phyloP scores from a whole-genome alignment of 2,888 invertebrate genomes.

The Cantharis nigra region DNA sequence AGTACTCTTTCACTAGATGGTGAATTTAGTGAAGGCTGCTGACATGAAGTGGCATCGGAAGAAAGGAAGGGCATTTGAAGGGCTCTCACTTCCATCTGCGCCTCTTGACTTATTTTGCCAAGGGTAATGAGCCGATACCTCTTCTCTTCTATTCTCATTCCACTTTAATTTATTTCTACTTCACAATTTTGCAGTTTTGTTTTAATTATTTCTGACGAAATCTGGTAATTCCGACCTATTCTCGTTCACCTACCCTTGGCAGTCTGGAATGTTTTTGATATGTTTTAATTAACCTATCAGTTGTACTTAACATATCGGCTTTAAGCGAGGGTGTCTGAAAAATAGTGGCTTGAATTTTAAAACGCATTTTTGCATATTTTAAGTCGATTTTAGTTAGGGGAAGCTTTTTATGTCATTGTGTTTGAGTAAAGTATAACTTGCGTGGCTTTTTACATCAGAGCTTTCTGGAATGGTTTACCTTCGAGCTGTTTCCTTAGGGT shows the following conservation, averaged over 20 bases:
- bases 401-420: not conserved
- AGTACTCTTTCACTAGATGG: not conserved
- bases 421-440: not conserved
- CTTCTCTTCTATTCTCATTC: conserved; percentile 12
- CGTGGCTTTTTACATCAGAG: not conserved
- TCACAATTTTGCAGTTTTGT: not conserved
- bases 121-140: conserved; percentile 22
- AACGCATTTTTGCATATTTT: not conserved
- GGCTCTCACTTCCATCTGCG: conserved; percentile 35
- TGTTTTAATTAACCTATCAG: not conserved
- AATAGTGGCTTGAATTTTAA: not conserved
- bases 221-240: not conserved
- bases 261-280: not conserved
- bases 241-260: not conserved
- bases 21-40: conserved; percentile 24
- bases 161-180: not conserved
- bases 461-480: not conserved
- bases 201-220: not conserved
- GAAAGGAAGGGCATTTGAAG: conserved; percentile 37
- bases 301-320: not conserved
- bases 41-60: conserved; percentile 35
- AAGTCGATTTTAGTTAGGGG: not conserved
- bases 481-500: conserved; percentile 1
- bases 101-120: conserved; percentile 32
- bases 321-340: not conserved